Base-by-base conservation (phyloP, 2,888 invertebrate genomes). In the Netelia inedita region DNA sequence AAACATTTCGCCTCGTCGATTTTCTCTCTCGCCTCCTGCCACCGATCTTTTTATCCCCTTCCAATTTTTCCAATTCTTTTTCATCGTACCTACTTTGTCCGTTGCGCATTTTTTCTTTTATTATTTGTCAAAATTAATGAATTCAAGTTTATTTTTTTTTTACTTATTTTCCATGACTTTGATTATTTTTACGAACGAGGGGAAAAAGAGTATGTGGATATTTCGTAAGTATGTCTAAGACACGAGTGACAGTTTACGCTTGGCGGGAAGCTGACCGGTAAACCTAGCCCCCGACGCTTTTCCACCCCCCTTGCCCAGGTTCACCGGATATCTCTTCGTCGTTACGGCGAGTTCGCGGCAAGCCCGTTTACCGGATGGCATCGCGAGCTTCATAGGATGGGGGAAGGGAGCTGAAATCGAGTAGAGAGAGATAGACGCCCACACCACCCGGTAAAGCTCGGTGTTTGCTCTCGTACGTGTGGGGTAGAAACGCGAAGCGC, bases 1-100 rank as follows among this genome's bases (percentile, higher is more conserved):
- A 91, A 93, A 91, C 91, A 91, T 90, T 92, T 89, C 19, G 43
- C 19, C 66, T 89, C 88, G 85, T 74, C 78, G 78, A 65, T 82
- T 80, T 63, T 79, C 73, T 57, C 79, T 35, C 41, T 79, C 61
- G 59, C 59, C 19, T 10, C 43, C 35, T 74, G 81, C 68, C 81
- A 57, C 65, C 82, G 82, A 69, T 82, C 75, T 83, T 73, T 84
- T 57, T 76, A 68, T 63, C 79, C 59, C 73, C 57, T 16, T 19
- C 16, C 57, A 10, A 6, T 57, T 57, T 57, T 57, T 21, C 10
- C 16, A 19, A 19, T 57, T 10, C 8, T 57, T 19, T 16, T 9
- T 10, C 57, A 14, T 10, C 46, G 46, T 2, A 46, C 14, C 11
- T 74, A 78, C 86, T 46, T 46, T 14, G 46, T 14, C 14, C 2